Evolutionary conservation across 2,113 vertebrate genomes (phyloP).

Genomic region (Xenopus tropicalis): UCB_Xtro_10.0 CM004445.2:34806001-34806500

Average conservation of each 20-base stretch:
- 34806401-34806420: conserved; percentile 7
- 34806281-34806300: conserved; percentile 9
- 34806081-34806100: no score
- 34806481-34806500: neutral
- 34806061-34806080: no score
- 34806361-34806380: conserved; percentile 27
- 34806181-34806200: no score
- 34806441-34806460: neutral
- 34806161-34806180: no score
- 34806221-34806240: conserved; percentile 23
- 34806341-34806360: conserved; percentile 26
- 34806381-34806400: conserved; percentile 23
- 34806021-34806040: no score
- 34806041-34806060: no score
- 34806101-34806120: neutral
- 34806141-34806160: no score
- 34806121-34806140: neutral
- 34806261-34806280: conserved; percentile 26
- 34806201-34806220: conserved; percentile 12
- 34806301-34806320: conserved; percentile 25
- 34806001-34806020: no score
- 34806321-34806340: conserved; percentile 18
- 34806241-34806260: conserved; percentile 27
- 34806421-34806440: neutral
- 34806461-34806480: neutral